These are phyloP conservation scores for Brachirus orientalis DNA, from an alignment of 2,113 vertebrate species.

Conservation along the genomic window DNA sequence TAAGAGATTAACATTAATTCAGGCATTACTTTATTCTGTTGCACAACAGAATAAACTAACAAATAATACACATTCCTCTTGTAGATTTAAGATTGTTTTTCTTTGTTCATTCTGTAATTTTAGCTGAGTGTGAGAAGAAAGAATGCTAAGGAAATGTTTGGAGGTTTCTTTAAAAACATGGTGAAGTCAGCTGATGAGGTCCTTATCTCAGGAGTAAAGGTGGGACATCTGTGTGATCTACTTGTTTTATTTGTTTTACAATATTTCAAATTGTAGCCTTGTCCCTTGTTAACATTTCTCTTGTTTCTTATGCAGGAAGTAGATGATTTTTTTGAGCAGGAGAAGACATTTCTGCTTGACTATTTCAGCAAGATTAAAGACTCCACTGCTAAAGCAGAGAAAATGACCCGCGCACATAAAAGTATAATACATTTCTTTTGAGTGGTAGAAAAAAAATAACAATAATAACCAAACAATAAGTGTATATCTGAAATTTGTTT, in stretches of 20 bases:
- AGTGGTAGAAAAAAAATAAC: background rate
- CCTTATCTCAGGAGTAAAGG: constrained; percentile 95
- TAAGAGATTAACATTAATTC: background rate
- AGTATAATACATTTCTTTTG: constrained; percentile 73
- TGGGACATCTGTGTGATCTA: constrained; percentile 52
- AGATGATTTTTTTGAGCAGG: constrained; percentile 98
- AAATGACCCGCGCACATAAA: constrained; percentile 96
- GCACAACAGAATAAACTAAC: background rate
- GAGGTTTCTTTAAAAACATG: constrained; percentile 95
- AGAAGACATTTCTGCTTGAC: constrained; percentile 94
- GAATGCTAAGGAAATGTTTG: constrained; percentile 98
- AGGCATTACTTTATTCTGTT: background rate
- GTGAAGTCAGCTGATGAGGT: constrained; percentile 97
- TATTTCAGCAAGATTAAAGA: constrained; percentile 96
- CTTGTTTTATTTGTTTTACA: too few species aligned
- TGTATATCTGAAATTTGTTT: background rate
- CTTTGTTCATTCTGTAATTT: constrained; percentile 23
- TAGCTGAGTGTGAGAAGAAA: constrained; percentile 95
- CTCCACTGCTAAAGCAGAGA: constrained; percentile 94
- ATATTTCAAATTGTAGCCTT: background rate
- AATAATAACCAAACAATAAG: too few species aligned
- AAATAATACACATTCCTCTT: background rate
- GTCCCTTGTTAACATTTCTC: background rate
- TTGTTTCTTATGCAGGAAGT: constrained; percentile 85
- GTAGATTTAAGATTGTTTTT: background rate